A percentile compares a stretch with the other conserved stretches of the same genome.
Evolutionary conservation across 2,888 invertebrate species (phyloP).

Genomic region (Lamellibrachia satsuma): DNA sequence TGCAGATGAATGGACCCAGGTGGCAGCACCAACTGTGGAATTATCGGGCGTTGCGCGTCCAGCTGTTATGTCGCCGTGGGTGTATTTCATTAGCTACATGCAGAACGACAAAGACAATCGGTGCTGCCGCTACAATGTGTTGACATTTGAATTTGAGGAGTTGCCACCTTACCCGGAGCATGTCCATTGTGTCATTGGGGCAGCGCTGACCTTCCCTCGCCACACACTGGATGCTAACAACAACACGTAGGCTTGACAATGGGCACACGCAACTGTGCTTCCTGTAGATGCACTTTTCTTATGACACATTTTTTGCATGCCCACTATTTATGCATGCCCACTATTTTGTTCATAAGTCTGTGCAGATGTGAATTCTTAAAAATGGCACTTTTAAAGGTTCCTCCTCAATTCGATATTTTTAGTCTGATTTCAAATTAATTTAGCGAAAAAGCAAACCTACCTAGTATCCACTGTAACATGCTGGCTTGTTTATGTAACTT

Average conservation of each 20-base stretch:
- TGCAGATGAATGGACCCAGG: constrained; percentile 31
- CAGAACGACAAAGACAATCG: constrained; percentile 28
- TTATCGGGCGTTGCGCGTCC: constrained; percentile 34
- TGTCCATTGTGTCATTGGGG: constrained; percentile 36
- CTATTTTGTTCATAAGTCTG: not conserved
- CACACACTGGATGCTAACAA: constrained; percentile 29
- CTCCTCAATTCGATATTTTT: no score
- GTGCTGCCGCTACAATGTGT: constrained; percentile 29
- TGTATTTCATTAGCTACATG: constrained; percentile 33
- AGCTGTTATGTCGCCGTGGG: constrained; percentile 25
- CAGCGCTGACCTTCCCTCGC: constrained; percentile 32
- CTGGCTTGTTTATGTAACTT: no score
- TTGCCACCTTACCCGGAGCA: constrained; percentile 31
- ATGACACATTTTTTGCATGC: not conserved
- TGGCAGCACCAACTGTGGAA: constrained; percentile 17
- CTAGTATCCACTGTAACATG: no score
- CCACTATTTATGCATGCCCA: no score
- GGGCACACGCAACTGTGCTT: not conserved
- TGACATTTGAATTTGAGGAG: constrained; percentile 30
- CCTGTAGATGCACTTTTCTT: not conserved
- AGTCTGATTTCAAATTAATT: no score
- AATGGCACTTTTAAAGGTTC: no score
- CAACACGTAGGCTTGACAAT: constrained; percentile 22
- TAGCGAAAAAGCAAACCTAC: no score
- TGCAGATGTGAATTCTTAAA: not conserved